Conservation (phyloP, 2,797 vertebrate species). For the Manis pentadactyla region DNA sequence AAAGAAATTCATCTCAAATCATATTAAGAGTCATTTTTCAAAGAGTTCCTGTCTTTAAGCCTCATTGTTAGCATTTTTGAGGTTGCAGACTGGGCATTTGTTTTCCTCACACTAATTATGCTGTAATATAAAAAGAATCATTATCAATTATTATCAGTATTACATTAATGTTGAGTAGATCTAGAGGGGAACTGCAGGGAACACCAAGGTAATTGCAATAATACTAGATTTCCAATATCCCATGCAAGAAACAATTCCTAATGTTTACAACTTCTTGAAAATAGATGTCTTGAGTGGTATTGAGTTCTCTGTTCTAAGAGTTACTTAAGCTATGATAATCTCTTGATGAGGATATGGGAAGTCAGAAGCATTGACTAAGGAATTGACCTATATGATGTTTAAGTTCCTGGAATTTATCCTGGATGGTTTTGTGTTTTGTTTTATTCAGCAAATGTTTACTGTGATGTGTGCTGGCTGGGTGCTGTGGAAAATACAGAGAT, state of each 20-base stretch:
- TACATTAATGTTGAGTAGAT: not conserved
- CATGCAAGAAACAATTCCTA: not conserved
- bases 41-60: not conserved
- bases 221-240: not conserved
- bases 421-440: not conserved
- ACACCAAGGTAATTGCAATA: not conserved
- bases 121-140: not conserved
- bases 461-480: not conserved
- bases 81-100: not conserved
- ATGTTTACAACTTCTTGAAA: not conserved
- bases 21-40: not conserved
- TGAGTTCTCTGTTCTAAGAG: not conserved
- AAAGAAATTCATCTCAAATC: not conserved
- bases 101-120: not conserved
- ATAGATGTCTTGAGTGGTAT: not conserved
- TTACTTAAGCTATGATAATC: not conserved
- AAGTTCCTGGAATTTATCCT: not conserved
- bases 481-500: not conserved
- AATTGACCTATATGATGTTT: not conserved
- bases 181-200: not conserved
- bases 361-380: not conserved
- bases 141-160: not conserved
- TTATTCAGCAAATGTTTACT: constrained; percentile 13
- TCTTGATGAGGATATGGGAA: not conserved
- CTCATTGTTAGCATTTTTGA: not conserved